Base-by-base conservation (phyloP, 2,113 vertebrate species). In the Bubo bubo region DNA sequence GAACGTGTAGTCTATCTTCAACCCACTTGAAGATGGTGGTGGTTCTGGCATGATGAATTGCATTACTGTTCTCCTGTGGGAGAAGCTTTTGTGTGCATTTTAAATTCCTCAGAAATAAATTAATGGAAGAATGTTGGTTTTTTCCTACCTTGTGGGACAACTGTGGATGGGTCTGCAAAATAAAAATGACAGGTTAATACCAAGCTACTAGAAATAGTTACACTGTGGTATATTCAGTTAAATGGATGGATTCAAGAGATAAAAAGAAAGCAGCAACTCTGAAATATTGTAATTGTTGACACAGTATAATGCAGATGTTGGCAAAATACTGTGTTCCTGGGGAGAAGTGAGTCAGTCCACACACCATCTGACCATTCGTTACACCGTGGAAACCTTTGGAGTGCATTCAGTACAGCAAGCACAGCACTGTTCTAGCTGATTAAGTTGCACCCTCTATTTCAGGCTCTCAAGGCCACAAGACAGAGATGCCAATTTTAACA, bases 341-440 rank as follows among this genome's bases (percentile, higher is more conserved):
- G 59, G 88, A 85, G 86, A 80, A 95, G 32, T 95, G 93, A 97
- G 87, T 95, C 96, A 94, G 91, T 84, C 56, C 66, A 24, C 58
- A 30, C 62, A 76, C 66, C 84, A 84, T 70, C 93, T 96, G 96
- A 95, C 93, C 91, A 86, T 91, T 89, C 16, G 0, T 85, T 95
- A 62, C 50, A 72, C 84, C 1, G 2, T 50, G 86, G 86, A 96
- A 91, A 79, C 91, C 84, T 96, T 95, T 87, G 62, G 83, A 93
- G 77, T 55, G 85, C 73, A 34, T 62, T 91, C 93, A 85, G 74
- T 79, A 94, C 53, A 90, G 88, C 91, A 94, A 97, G 73, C 76
- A 85, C 91, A 93, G 93, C 95, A 96, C 89, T 95, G 94, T 96
- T 96, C 80, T 76, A 95, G 89, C 89, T 95, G 96, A 97, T 97